Conservation (phyloP, 2,888 invertebrate species). For the Sepiola atlantica region DNA sequence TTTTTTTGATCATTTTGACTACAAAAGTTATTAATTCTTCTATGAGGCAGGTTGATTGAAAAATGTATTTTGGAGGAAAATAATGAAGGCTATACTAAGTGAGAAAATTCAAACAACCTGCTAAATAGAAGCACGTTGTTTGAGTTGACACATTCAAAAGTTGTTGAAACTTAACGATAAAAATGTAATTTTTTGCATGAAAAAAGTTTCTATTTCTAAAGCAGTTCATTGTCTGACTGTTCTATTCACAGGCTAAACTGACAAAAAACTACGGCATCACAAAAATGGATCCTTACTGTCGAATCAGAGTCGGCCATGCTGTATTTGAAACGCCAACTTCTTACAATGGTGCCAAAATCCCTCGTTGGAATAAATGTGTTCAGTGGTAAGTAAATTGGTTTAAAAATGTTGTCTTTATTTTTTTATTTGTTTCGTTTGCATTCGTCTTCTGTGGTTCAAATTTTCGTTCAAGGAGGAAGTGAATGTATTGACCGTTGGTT, state of each 20-base stretch:
- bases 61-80: too few relatives aligned
- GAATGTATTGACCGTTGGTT: too few relatives aligned
- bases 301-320: conserved; percentile 92
- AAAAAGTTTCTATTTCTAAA: too few relatives aligned
- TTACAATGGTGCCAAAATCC: conserved; percentile 94
- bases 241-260: conserved; percentile 83
- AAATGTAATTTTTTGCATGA: too few relatives aligned
- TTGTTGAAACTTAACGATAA: too few relatives aligned
- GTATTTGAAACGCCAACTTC: conserved; percentile 97
- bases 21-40: too few relatives aligned
- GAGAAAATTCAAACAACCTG: too few relatives aligned
- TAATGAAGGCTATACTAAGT: too few relatives aligned
- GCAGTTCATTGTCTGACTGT: not conserved
- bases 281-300: conserved; percentile 96
- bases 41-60: too few relatives aligned
- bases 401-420: not conserved
- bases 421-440: not conserved
- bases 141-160: too few relatives aligned
- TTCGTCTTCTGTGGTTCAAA: conserved; percentile 33
- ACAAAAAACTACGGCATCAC: conserved; percentile 95
- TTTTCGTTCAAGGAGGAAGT: not conserved
- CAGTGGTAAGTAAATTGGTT: conserved; percentile 82
- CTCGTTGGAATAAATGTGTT: conserved; percentile 95
- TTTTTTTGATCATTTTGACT: too few relatives aligned
- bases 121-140: too few relatives aligned